Evolutionary conservation across 1,140 invertebrate species (phyloP), one percentile per base, ranked within the genome.

Genomic region (Dendrolimus kikuchii): DNA sequence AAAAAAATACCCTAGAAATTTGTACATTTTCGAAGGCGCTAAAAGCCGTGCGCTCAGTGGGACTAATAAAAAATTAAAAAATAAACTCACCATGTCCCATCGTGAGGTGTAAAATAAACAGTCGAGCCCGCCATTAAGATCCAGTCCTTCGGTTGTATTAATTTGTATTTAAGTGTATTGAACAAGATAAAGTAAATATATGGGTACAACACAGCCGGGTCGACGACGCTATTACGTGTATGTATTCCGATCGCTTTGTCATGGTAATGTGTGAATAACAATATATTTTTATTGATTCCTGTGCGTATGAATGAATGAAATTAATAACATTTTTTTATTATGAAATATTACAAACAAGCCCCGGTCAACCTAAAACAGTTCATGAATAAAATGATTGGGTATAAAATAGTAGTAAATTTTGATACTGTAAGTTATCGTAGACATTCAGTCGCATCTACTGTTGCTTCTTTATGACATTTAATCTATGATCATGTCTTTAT

Each of bases 121-220:
- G 77, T 75, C 71, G 64, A 57, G 60, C 57, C 56, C 66, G 76
- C 82, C 74, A 81, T 86, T 79, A 86, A 77, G 78, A 70, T 60
- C 75, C 75, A 76, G 74, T 74, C 76, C 78, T 75, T 68, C 60
- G 74, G 60, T 80, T 83, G 80, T 86, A 86, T 86, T 86, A 86
- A 86, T 86, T 86, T 86, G 80, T 86, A 86, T 86, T 86, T 86
- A 86, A 86, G 82, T 83, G 78, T 83, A 86, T 82, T 79, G 77
- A 74, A 82, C 82, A 86, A 81, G 82, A 86, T 86, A 86, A 86
- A 82, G 68, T 76, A 75, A 81, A 85, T 85, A 85, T 82, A 82
- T 74, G 77, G 70, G 74, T 69, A 68, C 69, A 70, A 47, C 64
- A 45, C 40, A 53, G 57, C 50, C 64, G 66, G 71, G 64, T 72